phyloP scores from a whole-genome alignment of 2,797 vertebrate genomes.

The Epinephelus malabaricus region DNA sequence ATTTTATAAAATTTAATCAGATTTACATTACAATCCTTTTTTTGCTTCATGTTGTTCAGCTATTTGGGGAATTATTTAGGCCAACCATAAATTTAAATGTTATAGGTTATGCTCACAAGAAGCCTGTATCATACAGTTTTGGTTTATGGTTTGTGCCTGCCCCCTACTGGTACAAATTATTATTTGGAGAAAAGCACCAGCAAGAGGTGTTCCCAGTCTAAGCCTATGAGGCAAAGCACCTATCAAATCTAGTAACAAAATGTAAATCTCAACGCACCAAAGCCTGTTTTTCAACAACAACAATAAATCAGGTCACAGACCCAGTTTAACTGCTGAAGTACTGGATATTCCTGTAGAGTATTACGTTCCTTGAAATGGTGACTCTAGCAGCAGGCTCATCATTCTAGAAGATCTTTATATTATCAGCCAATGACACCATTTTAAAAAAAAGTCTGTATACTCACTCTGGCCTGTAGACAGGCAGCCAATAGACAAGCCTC shows the following conservation, averaged over 20 bases:
- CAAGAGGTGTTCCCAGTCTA: background rate
- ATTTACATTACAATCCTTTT: background rate
- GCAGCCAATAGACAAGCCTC: slow-evolving; percentile 97
- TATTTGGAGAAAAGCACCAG: slow-evolving; percentile 10
- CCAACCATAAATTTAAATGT: background rate
- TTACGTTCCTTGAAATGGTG: background rate
- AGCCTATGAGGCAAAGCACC: background rate
- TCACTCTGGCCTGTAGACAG: slow-evolving; percentile 96
- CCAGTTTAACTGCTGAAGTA: background rate
- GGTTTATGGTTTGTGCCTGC: slow-evolving; percentile 58
- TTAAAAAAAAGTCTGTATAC: slow-evolving; percentile 68
- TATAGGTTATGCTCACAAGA: background rate
- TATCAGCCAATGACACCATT: too few species aligned
- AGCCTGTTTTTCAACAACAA: slow-evolving; percentile 1
- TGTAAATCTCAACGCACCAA: background rate
- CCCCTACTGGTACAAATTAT: slow-evolving; percentile 64
- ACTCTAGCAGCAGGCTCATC: background rate
- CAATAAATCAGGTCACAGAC: background rate
- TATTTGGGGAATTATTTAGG: slow-evolving; percentile 15
- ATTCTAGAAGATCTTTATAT: background rate
- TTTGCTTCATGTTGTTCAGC: slow-evolving; percentile 6
- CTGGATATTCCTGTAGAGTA: background rate
- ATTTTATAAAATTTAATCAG: slow-evolving; percentile 14
- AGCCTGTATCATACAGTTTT: background rate
- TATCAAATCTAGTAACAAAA: background rate